Evolutionary conservation across 53 echinoderm and acorn worm species (phyloP).

Genomic region (Holothuria leucospilota): DNA sequence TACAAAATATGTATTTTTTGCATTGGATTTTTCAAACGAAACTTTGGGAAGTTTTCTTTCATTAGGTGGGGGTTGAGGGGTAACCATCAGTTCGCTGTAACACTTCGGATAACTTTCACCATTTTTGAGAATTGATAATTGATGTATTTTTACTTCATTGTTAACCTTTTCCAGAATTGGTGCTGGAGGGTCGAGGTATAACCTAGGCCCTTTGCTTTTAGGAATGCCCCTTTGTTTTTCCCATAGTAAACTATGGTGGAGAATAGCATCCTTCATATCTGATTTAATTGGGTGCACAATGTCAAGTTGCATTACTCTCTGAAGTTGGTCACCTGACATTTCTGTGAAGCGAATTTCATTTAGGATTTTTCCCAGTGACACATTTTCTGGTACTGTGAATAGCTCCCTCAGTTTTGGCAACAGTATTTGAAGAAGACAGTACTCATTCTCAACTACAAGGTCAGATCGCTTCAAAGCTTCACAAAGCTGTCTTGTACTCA

Average conservation of each 20-base stretch:
- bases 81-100: too few species aligned
- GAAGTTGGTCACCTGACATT: constrained; percentile 16
- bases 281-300: background rate
- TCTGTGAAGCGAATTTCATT: constrained; percentile 15
- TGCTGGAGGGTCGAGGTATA: background rate
- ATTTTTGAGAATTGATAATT: too few species aligned
- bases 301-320: constrained; percentile 4
- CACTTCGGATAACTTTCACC: too few species aligned
- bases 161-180: background rate
- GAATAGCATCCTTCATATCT: background rate
- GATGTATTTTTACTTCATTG: too few species aligned
- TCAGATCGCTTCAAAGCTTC: constrained; percentile 2
- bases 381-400: background rate
- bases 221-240: background rate
- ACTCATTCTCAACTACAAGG: constrained; percentile 12
- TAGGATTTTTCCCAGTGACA: background rate
- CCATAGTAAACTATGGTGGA: constrained; percentile 31
- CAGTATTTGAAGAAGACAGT: background rate
- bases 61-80: too few species aligned
- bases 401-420: background rate
- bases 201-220: background rate
- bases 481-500: background rate
- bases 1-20: too few species aligned
- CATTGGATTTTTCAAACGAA: too few species aligned
- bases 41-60: too few species aligned